These are phyloP conservation scores for Drosophila setosimentum DNA, from an alignment of 2,888 invertebrate genomes.

Conservation along the genomic window DNA sequence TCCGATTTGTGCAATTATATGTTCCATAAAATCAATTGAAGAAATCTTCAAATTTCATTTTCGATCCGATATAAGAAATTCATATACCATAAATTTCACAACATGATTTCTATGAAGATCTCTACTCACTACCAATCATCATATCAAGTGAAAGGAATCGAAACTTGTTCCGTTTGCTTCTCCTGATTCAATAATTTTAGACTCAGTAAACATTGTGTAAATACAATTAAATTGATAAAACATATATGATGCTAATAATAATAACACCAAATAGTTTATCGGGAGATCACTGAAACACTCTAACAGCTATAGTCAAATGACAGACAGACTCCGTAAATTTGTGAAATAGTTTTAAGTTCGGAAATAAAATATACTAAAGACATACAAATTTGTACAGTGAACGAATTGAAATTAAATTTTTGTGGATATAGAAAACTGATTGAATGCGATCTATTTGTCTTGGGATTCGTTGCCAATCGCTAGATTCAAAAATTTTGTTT, in stretches of 20 bases:
- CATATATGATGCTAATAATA: slow-evolving; percentile 8
- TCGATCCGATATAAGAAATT: slow-evolving; percentile 5
- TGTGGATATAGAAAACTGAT: neutral
- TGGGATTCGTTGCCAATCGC: neutral
- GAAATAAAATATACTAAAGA: slow-evolving; percentile 42
- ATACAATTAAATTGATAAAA: slow-evolving; percentile 14
- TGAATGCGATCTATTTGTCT: neutral
- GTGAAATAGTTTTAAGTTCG: slow-evolving; percentile 55
- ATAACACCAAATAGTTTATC: slow-evolving; percentile 12
- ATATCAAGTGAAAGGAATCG: neutral
- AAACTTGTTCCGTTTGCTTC: neutral
- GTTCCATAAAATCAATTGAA: slow-evolving; percentile 1
- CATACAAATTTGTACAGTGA: slow-evolving; percentile 23
- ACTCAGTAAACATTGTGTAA: slow-evolving; percentile 14
- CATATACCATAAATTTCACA: neutral
- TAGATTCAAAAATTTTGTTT: neutral
- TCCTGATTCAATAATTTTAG: slow-evolving; percentile 1
- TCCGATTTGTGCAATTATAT: slow-evolving; percentile 39
- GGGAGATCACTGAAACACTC: slow-evolving; percentile 12
- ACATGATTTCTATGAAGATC: neutral
- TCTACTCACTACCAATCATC: neutral
- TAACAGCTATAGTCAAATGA: slow-evolving; percentile 31
- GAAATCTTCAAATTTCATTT: slow-evolving; percentile 5
- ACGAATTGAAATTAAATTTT: neutral
- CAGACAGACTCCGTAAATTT: slow-evolving; percentile 44